phyloP scores from a whole-genome alignment of 2,888 invertebrate species.

The Sphaerophoria taeniata region DNA sequence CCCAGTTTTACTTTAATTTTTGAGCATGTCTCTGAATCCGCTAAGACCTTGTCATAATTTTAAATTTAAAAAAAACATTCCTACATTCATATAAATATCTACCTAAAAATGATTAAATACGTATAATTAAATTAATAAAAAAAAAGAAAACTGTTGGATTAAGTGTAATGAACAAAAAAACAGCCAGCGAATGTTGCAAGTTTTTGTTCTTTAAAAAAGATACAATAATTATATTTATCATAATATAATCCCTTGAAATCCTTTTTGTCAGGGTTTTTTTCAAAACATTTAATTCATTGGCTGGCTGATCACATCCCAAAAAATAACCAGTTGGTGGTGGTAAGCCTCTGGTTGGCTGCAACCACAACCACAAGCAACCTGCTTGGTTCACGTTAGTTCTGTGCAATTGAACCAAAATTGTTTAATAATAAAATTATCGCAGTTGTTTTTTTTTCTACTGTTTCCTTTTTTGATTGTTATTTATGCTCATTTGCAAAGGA shows the following conservation, averaged over 20 bases:
- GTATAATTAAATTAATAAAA: too few relatives aligned
- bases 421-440: slow-evolving; percentile 51
- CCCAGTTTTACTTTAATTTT: too few relatives aligned
- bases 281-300: slow-evolving; percentile 16
- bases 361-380: slow-evolving; percentile 54
- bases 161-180: too few relatives aligned
- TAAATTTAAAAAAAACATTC: too few relatives aligned
- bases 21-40: too few relatives aligned
- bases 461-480: slow-evolving; percentile 27
- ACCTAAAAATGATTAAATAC: too few relatives aligned
- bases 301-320: neutral
- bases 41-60: too few relatives aligned
- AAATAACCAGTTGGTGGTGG: slow-evolving; percentile 1
- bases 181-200: too few relatives aligned
- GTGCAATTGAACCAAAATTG: slow-evolving; percentile 60
- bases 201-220: neutral
- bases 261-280: neutral
- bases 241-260: neutral
- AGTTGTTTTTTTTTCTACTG: slow-evolving; percentile 44
- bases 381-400: slow-evolving; percentile 24
- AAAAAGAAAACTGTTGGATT: too few relatives aligned
- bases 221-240: slow-evolving; percentile 19
- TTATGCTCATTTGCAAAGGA: slow-evolving; percentile 52
- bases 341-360: neutral
- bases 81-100: too few relatives aligned